Evolutionary conservation across 2,113 vertebrate species (phyloP), one percentile per base, ranked within the genome.

Genomic region (Psittacula cyanocephala): DNA sequence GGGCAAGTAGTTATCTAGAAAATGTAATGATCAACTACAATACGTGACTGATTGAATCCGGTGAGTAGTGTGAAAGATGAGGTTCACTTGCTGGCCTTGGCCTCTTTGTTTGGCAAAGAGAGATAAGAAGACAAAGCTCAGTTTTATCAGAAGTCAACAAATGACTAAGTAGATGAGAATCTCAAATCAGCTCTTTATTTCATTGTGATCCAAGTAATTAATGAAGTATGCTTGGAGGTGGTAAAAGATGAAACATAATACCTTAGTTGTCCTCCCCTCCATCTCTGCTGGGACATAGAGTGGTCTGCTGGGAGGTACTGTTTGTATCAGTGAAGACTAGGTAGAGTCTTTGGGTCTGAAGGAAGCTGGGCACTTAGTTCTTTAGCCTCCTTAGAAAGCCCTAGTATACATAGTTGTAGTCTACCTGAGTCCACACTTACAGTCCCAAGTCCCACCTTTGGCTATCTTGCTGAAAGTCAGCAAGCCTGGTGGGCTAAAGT

Each of bases 21-120:
- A 86, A 93, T 91, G 57, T 96, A 96, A 96, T 96, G 92, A 97
- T 96, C 95, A 96, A 96, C 96, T 93, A 52, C 82, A 96, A 93
- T 96, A 93, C 3, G 85, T 97, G 93, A 97, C 95, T 91, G 93
- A 96, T 97, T 96, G 95, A 80, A 91, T 93, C 93, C 71, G 65
- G 71, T 52, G 88, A 60, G 76, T 57, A 28, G 90, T 72, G 72
- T 93, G 95, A 95, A 95, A 94, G 92, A 96, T 75, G 93, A 96
- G 92, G 96, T 95, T 96, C 95, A 95, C 80, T 95, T 95, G 80
- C 92, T 81, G 95, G 93, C 95, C 90, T 95, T 96, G 95, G 60
- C 91, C 87, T 71, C 60, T 89, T 44, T 89, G 92, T 96, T 95
- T 96, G 95, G 79, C 87, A 85, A 87, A 81, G 88, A 72, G 76